phyloP scores from a whole-genome alignment of 2,113 vertebrate species.

The Nerophis lumbriciformis region DNA sequence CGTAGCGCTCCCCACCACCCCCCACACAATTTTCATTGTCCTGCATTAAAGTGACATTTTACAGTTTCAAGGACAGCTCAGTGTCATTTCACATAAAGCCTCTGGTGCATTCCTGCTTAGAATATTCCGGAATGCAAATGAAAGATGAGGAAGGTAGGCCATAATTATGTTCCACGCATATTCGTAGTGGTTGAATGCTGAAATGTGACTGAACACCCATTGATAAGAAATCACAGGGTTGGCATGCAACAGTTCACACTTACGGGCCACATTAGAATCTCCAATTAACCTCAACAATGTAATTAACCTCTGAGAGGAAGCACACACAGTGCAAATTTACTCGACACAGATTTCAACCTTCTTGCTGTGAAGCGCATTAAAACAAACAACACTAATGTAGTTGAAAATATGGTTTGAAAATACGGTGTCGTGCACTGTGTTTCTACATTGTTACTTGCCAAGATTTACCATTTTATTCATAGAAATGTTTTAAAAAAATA shows the following conservation, averaged over 20 bases:
- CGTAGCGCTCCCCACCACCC: constrained; percentile 4
- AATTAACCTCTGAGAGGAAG: background rate
- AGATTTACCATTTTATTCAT: too few relatives aligned
- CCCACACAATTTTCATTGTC: constrained; percentile 18
- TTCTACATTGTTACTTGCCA: too few relatives aligned
- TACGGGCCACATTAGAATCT: background rate
- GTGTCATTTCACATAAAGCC: constrained; percentile 29
- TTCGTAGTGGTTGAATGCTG: background rate
- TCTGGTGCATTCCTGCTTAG: constrained; percentile 7
- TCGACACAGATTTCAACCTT: background rate
- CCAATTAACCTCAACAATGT: background rate
- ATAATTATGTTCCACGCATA: background rate
- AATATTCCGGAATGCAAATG: background rate
- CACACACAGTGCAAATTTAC: background rate
- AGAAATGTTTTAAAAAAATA: too few relatives aligned
- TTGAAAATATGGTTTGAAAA: too few relatives aligned
- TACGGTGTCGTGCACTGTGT: too few relatives aligned
- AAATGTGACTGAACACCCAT: background rate
- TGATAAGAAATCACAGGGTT: background rate
- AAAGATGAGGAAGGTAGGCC: background rate
- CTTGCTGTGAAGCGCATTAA: too few relatives aligned
- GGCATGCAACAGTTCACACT: background rate
- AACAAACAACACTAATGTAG: too few relatives aligned
- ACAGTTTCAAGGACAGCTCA: constrained; percentile 46
- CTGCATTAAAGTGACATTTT: constrained; percentile 40